Conservation (phyloP, 1,140 invertebrate genomes). For the Drosophila fuyamai region DNA sequence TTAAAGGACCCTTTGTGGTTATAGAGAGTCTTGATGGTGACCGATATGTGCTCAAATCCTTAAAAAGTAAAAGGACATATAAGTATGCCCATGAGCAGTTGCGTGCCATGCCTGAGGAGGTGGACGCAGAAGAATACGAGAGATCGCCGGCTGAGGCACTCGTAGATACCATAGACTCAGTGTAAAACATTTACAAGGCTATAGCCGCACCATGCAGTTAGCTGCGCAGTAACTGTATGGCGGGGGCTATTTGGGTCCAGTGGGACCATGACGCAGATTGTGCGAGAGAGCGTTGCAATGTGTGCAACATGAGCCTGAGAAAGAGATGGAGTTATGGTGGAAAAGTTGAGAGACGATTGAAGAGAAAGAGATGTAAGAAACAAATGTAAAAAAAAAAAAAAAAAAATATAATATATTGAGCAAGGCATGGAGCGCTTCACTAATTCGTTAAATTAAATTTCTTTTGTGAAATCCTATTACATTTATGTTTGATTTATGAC, state of each 20-base stretch:
- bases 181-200: neutral
- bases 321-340: neutral
- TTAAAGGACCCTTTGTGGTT: neutral
- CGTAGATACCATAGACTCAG: neutral
- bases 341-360: neutral
- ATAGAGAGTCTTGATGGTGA: neutral
- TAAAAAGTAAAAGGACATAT: neutral
- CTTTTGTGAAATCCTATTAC: neutral
- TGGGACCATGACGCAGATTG: too few species aligned
- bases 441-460: neutral
- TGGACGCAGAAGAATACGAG: neutral
- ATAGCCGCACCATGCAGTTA: too few species aligned
- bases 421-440: neutral
- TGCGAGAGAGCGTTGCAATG: slow-evolving; percentile 11
- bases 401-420: too few species aligned
- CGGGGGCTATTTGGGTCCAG: slow-evolving; percentile 9
- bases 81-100: neutral
- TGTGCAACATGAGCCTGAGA: slow-evolving; percentile 11
- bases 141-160: neutral
- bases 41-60: neutral
- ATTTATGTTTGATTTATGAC: neutral
- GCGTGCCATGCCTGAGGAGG: neutral
- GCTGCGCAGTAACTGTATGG: neutral
- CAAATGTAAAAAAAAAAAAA: neutral
- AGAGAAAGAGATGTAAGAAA: too few species aligned